These are phyloP conservation scores for Drosophila elegans DNA, from an alignment of 1,140 invertebrate genomes.

Conservation along the genomic window DNA sequence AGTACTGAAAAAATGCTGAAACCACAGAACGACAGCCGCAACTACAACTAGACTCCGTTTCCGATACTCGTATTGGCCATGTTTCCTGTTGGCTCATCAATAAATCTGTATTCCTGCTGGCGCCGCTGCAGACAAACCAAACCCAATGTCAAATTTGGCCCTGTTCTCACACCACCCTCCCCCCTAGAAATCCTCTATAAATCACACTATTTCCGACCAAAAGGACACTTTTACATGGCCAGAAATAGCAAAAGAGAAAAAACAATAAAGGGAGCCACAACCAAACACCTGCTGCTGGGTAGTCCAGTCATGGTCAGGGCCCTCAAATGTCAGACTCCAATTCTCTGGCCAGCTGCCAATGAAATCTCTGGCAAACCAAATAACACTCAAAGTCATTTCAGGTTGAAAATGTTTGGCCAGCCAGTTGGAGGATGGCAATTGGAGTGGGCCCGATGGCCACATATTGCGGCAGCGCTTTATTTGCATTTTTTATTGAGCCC, in stretches of 20 bases:
- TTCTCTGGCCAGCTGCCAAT: constrained; percentile 72
- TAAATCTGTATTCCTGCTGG: constrained; percentile 73
- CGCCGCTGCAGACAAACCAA: constrained; percentile 64
- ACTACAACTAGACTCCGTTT: constrained; percentile 41
- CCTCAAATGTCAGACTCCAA: constrained; percentile 30
- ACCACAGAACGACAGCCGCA: constrained; percentile 47
- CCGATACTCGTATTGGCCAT: constrained; percentile 55
- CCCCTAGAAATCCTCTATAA: constrained; percentile 58
- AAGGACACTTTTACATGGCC: constrained; percentile 26
- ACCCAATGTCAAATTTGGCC: constrained; percentile 46
- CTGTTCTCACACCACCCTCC: background rate
- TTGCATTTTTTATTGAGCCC: constrained; percentile 76
- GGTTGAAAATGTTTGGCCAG: constrained; percentile 64
- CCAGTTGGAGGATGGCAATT: constrained; percentile 2
- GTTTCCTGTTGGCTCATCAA: constrained; percentile 75
- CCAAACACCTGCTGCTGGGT: constrained; percentile 71
- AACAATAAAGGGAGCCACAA: constrained; percentile 21
- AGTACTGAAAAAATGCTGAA: constrained; percentile 48
- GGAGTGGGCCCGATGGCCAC: constrained; percentile 41
- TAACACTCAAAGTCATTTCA: constrained; percentile 81
- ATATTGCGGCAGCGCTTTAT: constrained; percentile 76
- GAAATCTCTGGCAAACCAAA: constrained; percentile 78
- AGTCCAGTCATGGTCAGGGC: constrained; percentile 47
- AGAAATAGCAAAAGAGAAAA: background rate
- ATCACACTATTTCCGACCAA: constrained; percentile 65